Base-by-base conservation (phyloP, 1,140 invertebrate genomes). In the Hylaeus anthracinus region DNA sequence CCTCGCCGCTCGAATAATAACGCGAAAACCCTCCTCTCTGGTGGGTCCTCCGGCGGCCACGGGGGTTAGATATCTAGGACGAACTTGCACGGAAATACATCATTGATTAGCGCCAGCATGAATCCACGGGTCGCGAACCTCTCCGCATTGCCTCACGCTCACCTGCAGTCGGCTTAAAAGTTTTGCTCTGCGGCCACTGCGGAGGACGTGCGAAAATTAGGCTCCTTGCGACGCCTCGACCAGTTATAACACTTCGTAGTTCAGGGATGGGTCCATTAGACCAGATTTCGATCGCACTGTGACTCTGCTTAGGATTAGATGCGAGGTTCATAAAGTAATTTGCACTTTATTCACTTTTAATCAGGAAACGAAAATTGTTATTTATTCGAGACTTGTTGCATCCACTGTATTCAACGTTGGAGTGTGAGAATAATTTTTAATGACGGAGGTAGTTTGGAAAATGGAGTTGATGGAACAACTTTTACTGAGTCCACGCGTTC, bases 41-140 rank as follows among this genome's bases (percentile, higher is more conserved):
- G 55, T 37, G 43, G 55, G 56, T 60, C 56, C 72, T 67, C 67
- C 53, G 69, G 45, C 8, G 8, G 72, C 76, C 76, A 60, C n/a
- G 41, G 76, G 76, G 69, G 39, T 72, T 75, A n/a, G 76, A 86
- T 85, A 88, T 75, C 39, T 83, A 56, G 83, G 66, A 61, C 79
- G 56, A 74, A 85, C 78, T 85, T 85, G 51, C 26, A 39, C 1
- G 14, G 63, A 78, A 69, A 82, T 85, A 82, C 79, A 85, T 82
- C 81, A 86, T 86, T 85, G 84, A 85, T 85, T 82, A 85, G 74
- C 70, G 69, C 39, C 41, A 14, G 45, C 53, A 67, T 63, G 83
- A 86, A 74, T 86, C 74, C 77, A 73, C 43, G 41, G 66, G 48
- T 75, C 61, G 9, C 26, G 37, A 9, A 80, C 12, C 79, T 63